phyloP scores from a whole-genome alignment of 2,797 vertebrate genomes.

The Notolabrus celidotus region DNA sequence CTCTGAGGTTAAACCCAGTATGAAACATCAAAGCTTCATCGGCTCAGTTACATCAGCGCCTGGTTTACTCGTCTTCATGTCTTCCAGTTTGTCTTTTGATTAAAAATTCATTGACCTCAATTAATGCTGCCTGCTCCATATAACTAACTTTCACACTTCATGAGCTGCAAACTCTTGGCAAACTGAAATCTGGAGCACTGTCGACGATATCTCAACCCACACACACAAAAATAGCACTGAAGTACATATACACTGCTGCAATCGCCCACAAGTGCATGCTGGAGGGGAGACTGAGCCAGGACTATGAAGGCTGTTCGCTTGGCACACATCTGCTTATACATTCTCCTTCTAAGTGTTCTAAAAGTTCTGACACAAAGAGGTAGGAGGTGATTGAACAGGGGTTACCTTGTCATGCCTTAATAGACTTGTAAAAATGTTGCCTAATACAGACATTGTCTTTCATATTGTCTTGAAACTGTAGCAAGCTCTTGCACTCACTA shows the following conservation, averaged over 20 bases:
- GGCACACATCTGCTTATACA: slow-evolving; percentile 17
- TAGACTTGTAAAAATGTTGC: too few species aligned
- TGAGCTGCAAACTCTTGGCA: slow-evolving; percentile 42
- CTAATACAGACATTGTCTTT: too few species aligned
- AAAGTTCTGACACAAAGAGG: slow-evolving; percentile 11
- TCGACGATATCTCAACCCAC: slow-evolving; percentile 65
- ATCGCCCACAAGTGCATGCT: slow-evolving; percentile 42
- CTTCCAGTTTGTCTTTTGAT: slow-evolving; percentile 60
- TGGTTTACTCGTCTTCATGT: slow-evolving; percentile 33
- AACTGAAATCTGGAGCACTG: slow-evolving; percentile 45
- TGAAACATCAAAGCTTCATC: slow-evolving; percentile 19
- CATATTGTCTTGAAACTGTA: too few species aligned
- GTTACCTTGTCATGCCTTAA: neutral
- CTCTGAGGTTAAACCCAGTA: neutral
- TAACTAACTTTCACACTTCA: slow-evolving; percentile 44
- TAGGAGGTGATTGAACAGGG: neutral
- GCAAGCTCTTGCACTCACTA: too few species aligned
- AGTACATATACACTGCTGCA: slow-evolving; percentile 49
- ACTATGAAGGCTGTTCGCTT: slow-evolving; percentile 29
- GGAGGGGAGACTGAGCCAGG: slow-evolving; percentile 33
- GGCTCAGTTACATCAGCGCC: slow-evolving; percentile 47
- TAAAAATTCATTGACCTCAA: slow-evolving; percentile 66
- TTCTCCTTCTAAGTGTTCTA: slow-evolving; percentile 9
- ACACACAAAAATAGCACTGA: slow-evolving; percentile 64
- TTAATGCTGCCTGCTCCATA: slow-evolving; percentile 57